Conservation (phyloP, 2,888 invertebrate species). For the Cheilosia variabilis region DNA sequence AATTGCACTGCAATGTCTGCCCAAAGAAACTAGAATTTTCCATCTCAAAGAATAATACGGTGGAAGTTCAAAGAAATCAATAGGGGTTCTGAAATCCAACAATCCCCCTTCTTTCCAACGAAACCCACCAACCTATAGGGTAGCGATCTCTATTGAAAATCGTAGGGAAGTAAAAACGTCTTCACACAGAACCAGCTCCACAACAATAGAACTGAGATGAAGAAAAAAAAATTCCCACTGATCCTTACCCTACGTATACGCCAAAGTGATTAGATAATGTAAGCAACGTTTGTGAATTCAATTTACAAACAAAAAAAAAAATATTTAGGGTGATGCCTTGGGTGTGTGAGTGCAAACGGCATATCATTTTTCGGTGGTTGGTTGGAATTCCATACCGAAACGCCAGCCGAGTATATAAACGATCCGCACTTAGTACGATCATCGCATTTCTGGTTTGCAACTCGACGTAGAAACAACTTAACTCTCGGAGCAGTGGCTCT, state of each 20-base stretch:
- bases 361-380: constrained; percentile 66
- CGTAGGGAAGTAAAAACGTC: constrained; percentile 32
- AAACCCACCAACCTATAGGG: neutral
- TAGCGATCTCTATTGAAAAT: constrained; percentile 9
- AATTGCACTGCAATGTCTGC: neutral
- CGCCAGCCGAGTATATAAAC: constrained; percentile 62
- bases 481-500: constrained; percentile 27
- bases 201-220: constrained; percentile 51
- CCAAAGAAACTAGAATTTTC: constrained; percentile 1
- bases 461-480: constrained; percentile 63
- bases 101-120: constrained; percentile 2
- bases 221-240: constrained; percentile 58
- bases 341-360: constrained; percentile 11
- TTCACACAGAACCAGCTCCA: constrained; percentile 39
- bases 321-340: constrained; percentile 56
- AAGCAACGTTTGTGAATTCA: constrained; percentile 60
- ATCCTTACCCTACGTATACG: constrained; percentile 51
- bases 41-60: neutral
- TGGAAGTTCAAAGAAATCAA: too few relatives aligned
- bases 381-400: constrained; percentile 35
- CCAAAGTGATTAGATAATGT: constrained; percentile 68
- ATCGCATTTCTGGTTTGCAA: constrained; percentile 75
- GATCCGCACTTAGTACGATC: constrained; percentile 62
- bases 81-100: neutral
- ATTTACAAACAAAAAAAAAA: constrained; percentile 41